Percentiles rank a stretch among this genome's conserved stretches.
Evolutionary conservation across 1,140 invertebrate species (phyloP).

Genomic region (Heliconius melpomene): DNA sequence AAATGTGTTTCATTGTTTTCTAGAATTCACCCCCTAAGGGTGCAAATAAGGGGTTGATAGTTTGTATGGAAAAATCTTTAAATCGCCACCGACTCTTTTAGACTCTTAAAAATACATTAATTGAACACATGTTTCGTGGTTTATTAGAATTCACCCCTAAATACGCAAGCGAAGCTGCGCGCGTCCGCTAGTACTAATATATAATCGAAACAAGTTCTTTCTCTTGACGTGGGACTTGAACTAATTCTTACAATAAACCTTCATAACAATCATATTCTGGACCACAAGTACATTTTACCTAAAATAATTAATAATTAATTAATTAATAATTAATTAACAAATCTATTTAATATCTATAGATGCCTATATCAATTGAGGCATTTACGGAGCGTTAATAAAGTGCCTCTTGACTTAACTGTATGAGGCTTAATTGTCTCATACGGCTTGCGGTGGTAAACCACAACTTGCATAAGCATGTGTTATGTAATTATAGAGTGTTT

Average conservation of each 20-base stretch:
- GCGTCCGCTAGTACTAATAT: too few species aligned
- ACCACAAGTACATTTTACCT: not conserved
- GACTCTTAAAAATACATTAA: too few species aligned
- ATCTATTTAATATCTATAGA: not conserved
- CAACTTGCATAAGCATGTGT: slow-evolving; percentile 8
- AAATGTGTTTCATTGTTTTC: too few species aligned
- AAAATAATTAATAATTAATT: not conserved
- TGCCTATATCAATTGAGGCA: not conserved
- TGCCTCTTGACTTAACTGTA: slow-evolving; percentile 14
- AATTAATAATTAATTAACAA: not conserved
- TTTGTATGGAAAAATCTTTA: too few species aligned
- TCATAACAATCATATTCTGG: not conserved
- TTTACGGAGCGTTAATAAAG: slow-evolving; percentile 22
- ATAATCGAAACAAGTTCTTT: too few species aligned
- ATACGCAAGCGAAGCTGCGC: too few species aligned
- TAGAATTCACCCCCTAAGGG: too few species aligned
- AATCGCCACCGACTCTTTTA: too few species aligned
- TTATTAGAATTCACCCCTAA: too few species aligned
- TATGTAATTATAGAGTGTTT: not conserved
- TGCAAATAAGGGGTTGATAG: too few species aligned
- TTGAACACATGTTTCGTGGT: too few species aligned
- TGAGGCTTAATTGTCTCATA: slow-evolving; percentile 22
- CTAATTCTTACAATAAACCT: not conserved
- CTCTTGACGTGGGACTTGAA: not conserved
- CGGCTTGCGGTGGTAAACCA: slow-evolving; percentile 16